Evolutionary conservation across 2,888 invertebrate genomes (phyloP), one percentile per base, ranked within the genome.

Genomic region (Choreutis nemorana): DNA sequence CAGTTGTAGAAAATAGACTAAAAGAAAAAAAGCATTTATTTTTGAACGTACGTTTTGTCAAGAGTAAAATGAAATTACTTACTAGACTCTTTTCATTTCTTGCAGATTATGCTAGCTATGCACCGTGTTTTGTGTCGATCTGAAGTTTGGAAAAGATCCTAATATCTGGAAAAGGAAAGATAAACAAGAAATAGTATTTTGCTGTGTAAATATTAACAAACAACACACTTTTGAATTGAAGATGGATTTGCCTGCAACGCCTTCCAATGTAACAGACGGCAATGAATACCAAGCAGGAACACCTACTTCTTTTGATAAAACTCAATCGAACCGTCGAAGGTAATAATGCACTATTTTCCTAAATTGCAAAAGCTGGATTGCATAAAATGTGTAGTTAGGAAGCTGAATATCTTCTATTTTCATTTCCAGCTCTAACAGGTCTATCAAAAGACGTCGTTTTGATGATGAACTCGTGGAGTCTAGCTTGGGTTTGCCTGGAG

Each of bases 381-480:
- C 8, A 8, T 18, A 18, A 18, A 7, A 18, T 18, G n/a, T n/a
- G n/a, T n/a, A n/a, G n/a, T n/a, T n/a, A n/a, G n/a, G 14, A 16
- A 18, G 14, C 10, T 23, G 12, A 11, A 22, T 15, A n/a, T 16
- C 13, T 26, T 12, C 23, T 22, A 14, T 20, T 31, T 3, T 35
- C 3, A 34, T n/a, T 68, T 66, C 55, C 54, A 93, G 94, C 61
- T 96, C 96, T 7, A 94, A 93, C 14, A 83, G 97, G 33, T 96
- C 96, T 1, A 97, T 97, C 48, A 97, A 97, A 64, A 84, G 97
- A 0, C 89, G 93, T 48, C 90, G 96, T 46, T 97, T 97, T 70
- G 97, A 97, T 58, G 97, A 97, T 82, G 97, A 98, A 70, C 78
- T 97, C 33, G 97, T 97, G 0, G 97, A 97, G 49, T 94, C 92